Evolutionary conservation across 2,113 vertebrate species (phyloP), one percentile per base, ranked within the genome.

Genomic region (Proteles cristata): DNA sequence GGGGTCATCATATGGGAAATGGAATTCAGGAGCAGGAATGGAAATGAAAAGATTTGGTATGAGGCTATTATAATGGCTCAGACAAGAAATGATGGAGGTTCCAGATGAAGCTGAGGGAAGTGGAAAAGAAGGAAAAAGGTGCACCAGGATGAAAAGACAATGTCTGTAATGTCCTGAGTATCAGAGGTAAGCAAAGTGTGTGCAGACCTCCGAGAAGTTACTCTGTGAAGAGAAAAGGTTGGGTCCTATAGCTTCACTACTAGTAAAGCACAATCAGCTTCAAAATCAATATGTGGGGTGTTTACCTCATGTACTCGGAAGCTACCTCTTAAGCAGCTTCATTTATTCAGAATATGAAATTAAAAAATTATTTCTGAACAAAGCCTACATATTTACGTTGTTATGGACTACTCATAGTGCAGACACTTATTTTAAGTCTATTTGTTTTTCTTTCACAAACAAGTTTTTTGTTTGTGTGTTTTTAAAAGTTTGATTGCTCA

Each of bases 61-160:
- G 23, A 93, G 26, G 23, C 26, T 31, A 23, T 1, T 26, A 5
- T 8, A 16, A 26, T 80, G 43, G 7, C 21, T 35, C 16, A n/a
- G 15, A 15, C 5, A 71, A 90, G 35, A 84, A 76, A 88, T 12
- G 7, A 15, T 10, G 7, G 6, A 80, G 28, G 26, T 6, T 79
- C 1, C n/a, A n/a, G 35, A 63, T 77, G 5, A 93, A 66, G 53
- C 0, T n/a, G 26, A 63, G 45, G 23, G 2, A 31, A 11, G 11
- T 3, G 9, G 43, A 63, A 11, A 43, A 77, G 35, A 28, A 55
- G n/a, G n/a, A 5, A 17, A 25, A 9, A 4, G 4, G 19, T 21
- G 1, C 5, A 9, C 5, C 3, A 23, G 61, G 1, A 6, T 19
- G 7, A 11, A 50, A 25, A 10, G 17, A 43, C 1, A 26, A 14